Percentiles rank a stretch among this genome's conserved stretches.
Conservation (phyloP, 2,888 invertebrate species). For the Neelides folsomi region DNA sequence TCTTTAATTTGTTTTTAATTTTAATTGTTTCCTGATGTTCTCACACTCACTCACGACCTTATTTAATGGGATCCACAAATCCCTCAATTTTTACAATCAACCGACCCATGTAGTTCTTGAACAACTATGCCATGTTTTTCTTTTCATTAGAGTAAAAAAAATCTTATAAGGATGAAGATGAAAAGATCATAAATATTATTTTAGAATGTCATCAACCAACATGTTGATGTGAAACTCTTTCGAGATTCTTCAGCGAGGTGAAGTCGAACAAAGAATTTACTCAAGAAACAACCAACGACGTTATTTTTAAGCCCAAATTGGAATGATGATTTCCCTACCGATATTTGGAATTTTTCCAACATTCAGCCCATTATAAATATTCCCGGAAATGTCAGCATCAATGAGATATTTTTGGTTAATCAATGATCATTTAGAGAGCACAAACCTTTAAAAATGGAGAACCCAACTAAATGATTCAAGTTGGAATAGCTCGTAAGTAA, state of each 20-base stretch:
- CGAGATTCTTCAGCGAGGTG: constrained; percentile 12
- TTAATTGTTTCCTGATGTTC: no score
- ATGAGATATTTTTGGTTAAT: constrained; percentile 17
- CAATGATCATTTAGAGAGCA: constrained; percentile 19
- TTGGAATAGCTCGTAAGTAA: constrained; percentile 13
- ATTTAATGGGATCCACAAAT: no score
- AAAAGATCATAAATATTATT: no score
- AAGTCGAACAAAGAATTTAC: constrained; percentile 27
- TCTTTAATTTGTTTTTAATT: no score
- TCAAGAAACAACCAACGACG: constrained; percentile 16
- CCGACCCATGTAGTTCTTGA: no score
- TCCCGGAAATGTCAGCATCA: constrained; percentile 8
- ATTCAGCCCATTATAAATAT: constrained; percentile 16
- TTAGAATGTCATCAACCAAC: constrained; percentile 14
- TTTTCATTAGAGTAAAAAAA: no score
- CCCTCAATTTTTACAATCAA: no score
- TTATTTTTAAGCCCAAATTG: constrained; percentile 13
- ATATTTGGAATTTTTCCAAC: constrained; percentile 23
- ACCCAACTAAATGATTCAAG: constrained; percentile 14
- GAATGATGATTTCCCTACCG: constrained; percentile 30
- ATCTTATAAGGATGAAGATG: no score
- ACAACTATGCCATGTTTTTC: no score
- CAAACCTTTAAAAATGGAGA: constrained; percentile 23
- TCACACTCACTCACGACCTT: no score
- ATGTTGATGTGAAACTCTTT: constrained; percentile 23